Conservation (phyloP, 2,888 invertebrate species). For the Drosophila stalkeri region DNA sequence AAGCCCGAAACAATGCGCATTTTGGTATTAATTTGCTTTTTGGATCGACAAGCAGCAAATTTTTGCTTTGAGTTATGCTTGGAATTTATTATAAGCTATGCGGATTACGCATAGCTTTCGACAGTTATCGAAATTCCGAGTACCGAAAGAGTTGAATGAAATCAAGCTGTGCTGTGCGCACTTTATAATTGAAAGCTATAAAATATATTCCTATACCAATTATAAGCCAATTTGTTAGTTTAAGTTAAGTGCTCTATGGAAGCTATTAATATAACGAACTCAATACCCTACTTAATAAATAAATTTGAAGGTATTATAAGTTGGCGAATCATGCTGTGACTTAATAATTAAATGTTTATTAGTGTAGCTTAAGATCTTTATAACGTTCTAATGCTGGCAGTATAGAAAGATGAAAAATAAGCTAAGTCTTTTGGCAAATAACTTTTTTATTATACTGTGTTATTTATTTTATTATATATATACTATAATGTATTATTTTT, state of each 20-base stretch:
- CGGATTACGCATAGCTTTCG: slow-evolving; percentile 39
- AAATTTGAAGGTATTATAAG: background rate
- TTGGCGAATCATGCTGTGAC: background rate
- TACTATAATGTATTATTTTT: too few species aligned
- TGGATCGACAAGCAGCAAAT: slow-evolving; percentile 22
- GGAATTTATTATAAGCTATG: slow-evolving; percentile 68
- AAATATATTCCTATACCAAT: background rate
- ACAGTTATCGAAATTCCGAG: slow-evolving; percentile 18
- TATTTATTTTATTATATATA: too few species aligned
- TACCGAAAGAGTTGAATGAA: slow-evolving; percentile 10
- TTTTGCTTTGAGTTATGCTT: slow-evolving; percentile 56
- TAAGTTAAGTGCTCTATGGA: background rate
- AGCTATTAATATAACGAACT: slow-evolving; percentile 19
- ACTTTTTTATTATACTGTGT: too few species aligned
- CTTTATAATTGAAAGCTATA: background rate
- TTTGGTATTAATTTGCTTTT: slow-evolving; percentile 51
- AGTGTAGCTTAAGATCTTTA: background rate
- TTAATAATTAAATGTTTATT: background rate
- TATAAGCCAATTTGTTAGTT: background rate
- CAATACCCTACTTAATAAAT: slow-evolving; percentile 1
- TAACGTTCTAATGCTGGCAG: background rate
- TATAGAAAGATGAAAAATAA: too few species aligned
- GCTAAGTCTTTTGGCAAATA: too few species aligned
- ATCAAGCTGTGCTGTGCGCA: background rate
- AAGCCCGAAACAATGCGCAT: slow-evolving; percentile 54